A percentile compares a stretch with the other conserved stretches of the same genome.
Evolutionary conservation across 2,888 invertebrate species (phyloP).

Genomic region (Drosophila buzzatii): DNA sequence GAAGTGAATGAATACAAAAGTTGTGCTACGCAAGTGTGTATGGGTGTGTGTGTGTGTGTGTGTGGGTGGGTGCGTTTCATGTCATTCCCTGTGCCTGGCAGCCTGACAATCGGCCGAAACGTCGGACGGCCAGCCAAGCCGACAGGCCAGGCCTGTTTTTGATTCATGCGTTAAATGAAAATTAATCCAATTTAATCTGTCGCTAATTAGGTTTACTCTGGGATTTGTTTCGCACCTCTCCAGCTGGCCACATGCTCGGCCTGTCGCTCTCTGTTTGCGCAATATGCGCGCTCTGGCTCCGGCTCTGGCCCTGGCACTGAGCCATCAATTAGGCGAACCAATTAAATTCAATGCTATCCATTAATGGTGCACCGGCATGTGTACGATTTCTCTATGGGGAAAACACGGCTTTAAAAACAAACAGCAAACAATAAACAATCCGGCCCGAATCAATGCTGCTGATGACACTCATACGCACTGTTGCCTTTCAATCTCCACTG

Average conservation of each 20-base stretch:
- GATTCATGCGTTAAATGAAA: slow-evolving; percentile 82
- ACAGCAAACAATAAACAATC: slow-evolving; percentile 11
- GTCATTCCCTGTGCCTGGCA: slow-evolving; percentile 57
- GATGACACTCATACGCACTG: slow-evolving; percentile 81
- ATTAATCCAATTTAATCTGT: slow-evolving; percentile 82
- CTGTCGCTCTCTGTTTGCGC: slow-evolving; percentile 37
- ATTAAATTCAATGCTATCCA: slow-evolving; percentile 40
- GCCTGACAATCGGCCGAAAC: slow-evolving; percentile 40
- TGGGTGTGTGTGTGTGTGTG: not conserved
- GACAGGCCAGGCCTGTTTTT: slow-evolving; percentile 61
- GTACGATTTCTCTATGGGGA: not conserved
- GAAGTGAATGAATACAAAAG: slow-evolving; percentile 30
- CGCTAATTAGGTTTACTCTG: slow-evolving; percentile 81
- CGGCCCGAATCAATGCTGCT: slow-evolving; percentile 66
- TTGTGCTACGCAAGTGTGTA: slow-evolving; percentile 21
- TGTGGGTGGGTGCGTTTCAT: slow-evolving; percentile 3
- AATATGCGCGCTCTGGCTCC: slow-evolving; percentile 21
- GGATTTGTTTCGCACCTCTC: slow-evolving; percentile 79
- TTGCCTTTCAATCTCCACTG: slow-evolving; percentile 62
- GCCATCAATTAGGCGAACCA: slow-evolving; percentile 54
- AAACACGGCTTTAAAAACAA: slow-evolving; percentile 31
- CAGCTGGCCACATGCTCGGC: slow-evolving; percentile 38
- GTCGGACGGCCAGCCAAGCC: not conserved
- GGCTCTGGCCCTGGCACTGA: slow-evolving; percentile 5
- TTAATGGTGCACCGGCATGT: slow-evolving; percentile 16